Percentiles rank a stretch among this genome's conserved stretches.
Evolutionary conservation across 2,888 invertebrate genomes (phyloP).

Genomic region (Malachius bipustulatus): DNA sequence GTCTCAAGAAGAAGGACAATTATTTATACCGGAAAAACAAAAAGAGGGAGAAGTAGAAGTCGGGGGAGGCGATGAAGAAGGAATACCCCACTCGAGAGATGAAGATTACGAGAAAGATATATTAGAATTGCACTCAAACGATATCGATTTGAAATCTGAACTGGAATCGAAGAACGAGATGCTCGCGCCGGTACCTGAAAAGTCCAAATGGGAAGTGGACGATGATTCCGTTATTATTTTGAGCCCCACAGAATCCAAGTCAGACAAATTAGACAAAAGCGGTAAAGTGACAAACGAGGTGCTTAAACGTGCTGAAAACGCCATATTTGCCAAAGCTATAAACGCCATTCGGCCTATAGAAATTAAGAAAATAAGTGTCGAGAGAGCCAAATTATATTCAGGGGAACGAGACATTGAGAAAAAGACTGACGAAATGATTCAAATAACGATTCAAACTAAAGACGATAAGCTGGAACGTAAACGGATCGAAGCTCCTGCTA

Average conservation of each 20-base stretch:
- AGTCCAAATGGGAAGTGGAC: constrained; percentile 83
- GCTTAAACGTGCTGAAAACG: constrained; percentile 82
- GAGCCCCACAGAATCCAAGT: constrained; percentile 22
- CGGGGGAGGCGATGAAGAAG: constrained; percentile 19
- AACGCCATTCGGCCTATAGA: constrained; percentile 63
- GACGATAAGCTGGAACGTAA: constrained; percentile 15
- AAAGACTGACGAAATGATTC: constrained; percentile 35
- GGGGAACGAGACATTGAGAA: constrained; percentile 34
- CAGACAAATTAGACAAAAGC: constrained; percentile 39
- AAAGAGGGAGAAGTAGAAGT: constrained; percentile 21
- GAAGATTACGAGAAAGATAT: constrained; percentile 42
- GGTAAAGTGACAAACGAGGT: constrained; percentile 76
- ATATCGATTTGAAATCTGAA: constrained; percentile 43
- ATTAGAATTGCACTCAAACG: constrained; percentile 47
- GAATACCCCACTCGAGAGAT: constrained; percentile 31
- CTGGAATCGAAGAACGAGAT: constrained; percentile 43
- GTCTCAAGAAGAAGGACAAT: constrained; percentile 23
- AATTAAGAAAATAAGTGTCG: constrained; percentile 60
- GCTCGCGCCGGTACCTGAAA: constrained; percentile 61
- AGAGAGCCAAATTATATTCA: constrained; percentile 54
- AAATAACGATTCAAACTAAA: constrained; percentile 21
- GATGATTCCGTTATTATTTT: constrained; percentile 40
- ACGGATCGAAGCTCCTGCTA: constrained; percentile 37
- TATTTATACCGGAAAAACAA: constrained; percentile 14
- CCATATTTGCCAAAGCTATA: constrained; percentile 79